Percentiles rank a stretch among this genome's conserved stretches.
Conservation (phyloP, 1,140 invertebrate species). For the Sarcophaga peregrina region DNA sequence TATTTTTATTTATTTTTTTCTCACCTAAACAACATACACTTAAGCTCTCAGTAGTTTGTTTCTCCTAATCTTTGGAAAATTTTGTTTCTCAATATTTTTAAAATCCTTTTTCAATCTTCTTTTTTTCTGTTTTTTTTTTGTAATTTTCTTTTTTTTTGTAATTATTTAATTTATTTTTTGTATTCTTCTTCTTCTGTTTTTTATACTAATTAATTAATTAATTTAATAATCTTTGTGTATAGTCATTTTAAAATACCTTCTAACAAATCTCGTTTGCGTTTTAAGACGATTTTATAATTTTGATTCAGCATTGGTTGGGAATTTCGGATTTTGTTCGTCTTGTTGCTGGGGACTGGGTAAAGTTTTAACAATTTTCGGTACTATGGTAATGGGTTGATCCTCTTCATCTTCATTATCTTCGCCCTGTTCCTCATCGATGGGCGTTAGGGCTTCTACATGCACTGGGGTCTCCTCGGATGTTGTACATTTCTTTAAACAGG, state of each 20-base stretch:
- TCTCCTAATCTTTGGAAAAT: slow-evolving; percentile 38
- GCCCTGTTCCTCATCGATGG: slow-evolving; percentile 83
- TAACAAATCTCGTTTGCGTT: not conserved
- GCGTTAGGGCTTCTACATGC: slow-evolving; percentile 78
- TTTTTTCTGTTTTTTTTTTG: not conserved
- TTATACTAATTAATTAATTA: no score
- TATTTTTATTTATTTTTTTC: slow-evolving; percentile 40
- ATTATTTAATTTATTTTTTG: not conserved
- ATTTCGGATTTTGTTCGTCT: slow-evolving; percentile 50
- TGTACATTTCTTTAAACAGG: slow-evolving; percentile 75
- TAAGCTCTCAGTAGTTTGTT: slow-evolving; percentile 25
- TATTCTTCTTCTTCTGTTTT: not conserved
- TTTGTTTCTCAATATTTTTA: not conserved
- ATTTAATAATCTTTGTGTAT: not conserved
- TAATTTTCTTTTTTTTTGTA: not conserved
- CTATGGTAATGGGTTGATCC: slow-evolving; percentile 76
- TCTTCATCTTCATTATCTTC: slow-evolving; percentile 82
- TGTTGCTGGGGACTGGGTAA: slow-evolving; percentile 70
- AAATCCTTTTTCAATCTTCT: not conserved
- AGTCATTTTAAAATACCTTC: slow-evolving; percentile 42
- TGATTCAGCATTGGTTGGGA: slow-evolving; percentile 57
- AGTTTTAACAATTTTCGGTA: slow-evolving; percentile 75
- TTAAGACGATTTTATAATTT: slow-evolving; percentile 56
- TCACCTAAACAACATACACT: slow-evolving; percentile 22
- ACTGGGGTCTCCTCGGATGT: slow-evolving; percentile 69